A percentile compares a stretch with the other conserved stretches of the same genome.
These are phyloP conservation scores for Spilosoma lubricipeda DNA, from an alignment of 2,888 invertebrate species.

Conservation along the genomic window DNA sequence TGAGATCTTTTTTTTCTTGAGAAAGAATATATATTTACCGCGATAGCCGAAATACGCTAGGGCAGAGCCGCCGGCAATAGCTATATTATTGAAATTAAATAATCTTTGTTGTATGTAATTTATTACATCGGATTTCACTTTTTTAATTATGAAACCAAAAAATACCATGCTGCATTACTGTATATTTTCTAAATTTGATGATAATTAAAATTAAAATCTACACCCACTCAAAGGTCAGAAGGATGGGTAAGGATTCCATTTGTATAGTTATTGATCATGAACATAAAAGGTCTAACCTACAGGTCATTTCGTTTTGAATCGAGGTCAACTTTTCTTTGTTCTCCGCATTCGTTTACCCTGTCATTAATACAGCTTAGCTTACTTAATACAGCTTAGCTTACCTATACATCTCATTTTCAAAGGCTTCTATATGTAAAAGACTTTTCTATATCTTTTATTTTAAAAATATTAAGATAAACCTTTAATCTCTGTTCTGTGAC, in stretches of 20 bases:
- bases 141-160: not conserved
- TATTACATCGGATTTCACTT: not conserved
- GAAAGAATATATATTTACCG: no score
- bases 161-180: no score
- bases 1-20: no score
- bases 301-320: not conserved
- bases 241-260: not conserved
- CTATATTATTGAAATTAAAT: not conserved
- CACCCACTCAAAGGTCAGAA: not conserved
- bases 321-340: constrained; percentile 3
- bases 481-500: not conserved
- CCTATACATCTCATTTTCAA: not conserved
- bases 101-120: not conserved
- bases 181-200: no score
- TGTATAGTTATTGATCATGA: not conserved
- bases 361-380: constrained; percentile 2
- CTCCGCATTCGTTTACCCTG: constrained; percentile 19
- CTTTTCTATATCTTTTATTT: not conserved
- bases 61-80: no score
- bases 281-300: not conserved
- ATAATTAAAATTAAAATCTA: not conserved
- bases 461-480: not conserved
- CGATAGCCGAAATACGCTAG: no score
- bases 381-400: no score
- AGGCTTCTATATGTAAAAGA: not conserved